Evolutionary conservation across 2,888 invertebrate genomes (phyloP), one percentile per base, ranked within the genome.

Genomic region (Agriopis marginaria): DNA sequence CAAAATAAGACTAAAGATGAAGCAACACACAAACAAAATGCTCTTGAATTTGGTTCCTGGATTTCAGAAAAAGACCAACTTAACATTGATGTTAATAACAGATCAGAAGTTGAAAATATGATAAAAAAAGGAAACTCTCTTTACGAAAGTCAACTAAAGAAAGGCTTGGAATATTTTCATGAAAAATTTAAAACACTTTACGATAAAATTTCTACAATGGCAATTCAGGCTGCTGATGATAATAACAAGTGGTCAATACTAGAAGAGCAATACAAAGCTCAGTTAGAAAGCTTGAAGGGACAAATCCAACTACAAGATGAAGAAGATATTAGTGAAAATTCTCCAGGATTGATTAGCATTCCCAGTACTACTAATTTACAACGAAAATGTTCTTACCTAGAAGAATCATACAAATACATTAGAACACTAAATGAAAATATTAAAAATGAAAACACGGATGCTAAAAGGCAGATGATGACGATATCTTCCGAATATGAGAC

Each of bases 351-450:
- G 53, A 72, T 93, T 8, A 75, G 75, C 54, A 77, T 79, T 49
- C 86, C 84, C 0, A 85, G 82, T 60, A 42, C 77, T 8, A 72
- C 69, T 45, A 77, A 75, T 56, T 80, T 93, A 64, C 87, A 92
- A 83, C 89, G 91, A 77, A 94, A 95, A 82, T 88, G 93, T 76
- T 79, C 77, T 23, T 94, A 90, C 81, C 82, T 94, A 73, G 91
- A 93, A 80, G 90, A 93, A 55, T 86, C 87, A 1, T 93, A 93
- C 64, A 93, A 86, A 81, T 84, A 89, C 68, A 86, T 90, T 49
- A 90, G 94, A 86, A 91, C 95, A 4, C 82, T 91, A 50, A 94
- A 95, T 77, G 90, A 95, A 70, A 94, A 95, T 73, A 87, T 95
- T 44, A 94, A 92, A 77, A 93, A 93, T 82, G 92, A 95, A 85